phyloP scores from a whole-genome alignment of 2,797 vertebrate genomes.

The Malacoctenus gilli region DNA sequence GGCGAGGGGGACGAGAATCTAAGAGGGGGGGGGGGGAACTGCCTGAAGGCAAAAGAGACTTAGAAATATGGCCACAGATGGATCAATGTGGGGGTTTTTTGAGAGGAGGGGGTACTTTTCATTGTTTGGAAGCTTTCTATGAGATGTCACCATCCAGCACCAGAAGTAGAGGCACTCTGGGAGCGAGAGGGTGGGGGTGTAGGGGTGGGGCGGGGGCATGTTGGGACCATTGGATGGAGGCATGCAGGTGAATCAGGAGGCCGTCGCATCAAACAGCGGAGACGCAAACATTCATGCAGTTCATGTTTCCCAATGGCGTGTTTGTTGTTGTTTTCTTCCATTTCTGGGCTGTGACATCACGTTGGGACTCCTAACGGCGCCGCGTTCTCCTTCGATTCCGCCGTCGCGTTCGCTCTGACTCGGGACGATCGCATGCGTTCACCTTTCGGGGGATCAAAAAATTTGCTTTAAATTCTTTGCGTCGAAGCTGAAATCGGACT shows the following conservation, averaged over 20 bases:
- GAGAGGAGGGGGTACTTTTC: too few species aligned
- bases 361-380: slow-evolving; percentile 9
- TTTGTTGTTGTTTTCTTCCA: slow-evolving; percentile 38
- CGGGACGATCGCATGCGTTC: too few species aligned
- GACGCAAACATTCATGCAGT: slow-evolving; percentile 66
- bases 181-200: too few species aligned
- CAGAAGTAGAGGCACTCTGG: slow-evolving; percentile 57
- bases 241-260: slow-evolving; percentile 69
- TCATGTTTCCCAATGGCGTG: slow-evolving; percentile 53
- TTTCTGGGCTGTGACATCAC: slow-evolving; percentile 63
- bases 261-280: slow-evolving; percentile 53
- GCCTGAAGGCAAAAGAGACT: slow-evolving; percentile 13
- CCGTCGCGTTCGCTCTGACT: too few species aligned
- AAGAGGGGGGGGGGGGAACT: background rate
- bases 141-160: slow-evolving; percentile 59
- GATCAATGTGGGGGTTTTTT: too few species aligned
- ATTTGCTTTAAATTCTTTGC: slow-evolving; percentile 3
- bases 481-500: slow-evolving; percentile 26
- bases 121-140: slow-evolving; percentile 1
- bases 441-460: background rate
- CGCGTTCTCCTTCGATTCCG: slow-evolving; percentile 12
- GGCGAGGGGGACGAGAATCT: slow-evolving; percentile 3
- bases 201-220: slow-evolving; percentile 13
- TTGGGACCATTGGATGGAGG: slow-evolving; percentile 57
- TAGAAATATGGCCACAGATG: slow-evolving; percentile 9